Percentiles rank a stretch among this genome's conserved stretches.
These are phyloP conservation scores for Phrynocephalus vlangalii DNA, from an alignment of 2,797 vertebrate species.

Conservation along the genomic window DNA sequence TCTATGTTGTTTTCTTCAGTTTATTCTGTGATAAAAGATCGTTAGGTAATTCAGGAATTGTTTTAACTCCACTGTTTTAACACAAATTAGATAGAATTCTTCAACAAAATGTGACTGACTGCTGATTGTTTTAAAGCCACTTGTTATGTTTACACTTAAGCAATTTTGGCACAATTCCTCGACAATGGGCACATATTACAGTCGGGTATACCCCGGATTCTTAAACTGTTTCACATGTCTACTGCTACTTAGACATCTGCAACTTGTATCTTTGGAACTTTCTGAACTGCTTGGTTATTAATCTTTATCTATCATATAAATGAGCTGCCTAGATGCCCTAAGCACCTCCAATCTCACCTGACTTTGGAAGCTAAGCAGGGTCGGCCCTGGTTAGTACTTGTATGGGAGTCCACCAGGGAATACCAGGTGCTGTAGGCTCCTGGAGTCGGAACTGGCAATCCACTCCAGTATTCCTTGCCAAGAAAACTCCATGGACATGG, in stretches of 20 bases:
- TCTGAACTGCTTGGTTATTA: background rate
- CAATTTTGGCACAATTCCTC: background rate
- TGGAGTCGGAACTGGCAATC: no score
- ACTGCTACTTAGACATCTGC: background rate
- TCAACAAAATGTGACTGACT: background rate
- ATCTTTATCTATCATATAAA: background rate
- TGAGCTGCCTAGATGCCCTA: no score
- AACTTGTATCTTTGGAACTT: background rate
- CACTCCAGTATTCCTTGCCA: no score
- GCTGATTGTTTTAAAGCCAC: background rate
- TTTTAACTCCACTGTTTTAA: background rate
- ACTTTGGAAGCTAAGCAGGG: no score
- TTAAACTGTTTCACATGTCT: background rate
- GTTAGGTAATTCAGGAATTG: conserved; percentile 26
- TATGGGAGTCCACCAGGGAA: no score
- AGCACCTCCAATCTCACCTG: no score
- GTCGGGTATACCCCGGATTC: background rate
- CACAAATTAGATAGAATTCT: background rate
- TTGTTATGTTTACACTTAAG: background rate
- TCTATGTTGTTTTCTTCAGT: conserved; percentile 23
- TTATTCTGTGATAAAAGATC: conserved; percentile 16
- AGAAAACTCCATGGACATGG: no score
- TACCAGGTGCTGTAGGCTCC: no score
- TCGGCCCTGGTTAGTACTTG: no score
- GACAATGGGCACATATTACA: background rate